Base-by-base conservation (phyloP, 64 coral and sea anemone species). In the Stylophora pistillata region DNA sequence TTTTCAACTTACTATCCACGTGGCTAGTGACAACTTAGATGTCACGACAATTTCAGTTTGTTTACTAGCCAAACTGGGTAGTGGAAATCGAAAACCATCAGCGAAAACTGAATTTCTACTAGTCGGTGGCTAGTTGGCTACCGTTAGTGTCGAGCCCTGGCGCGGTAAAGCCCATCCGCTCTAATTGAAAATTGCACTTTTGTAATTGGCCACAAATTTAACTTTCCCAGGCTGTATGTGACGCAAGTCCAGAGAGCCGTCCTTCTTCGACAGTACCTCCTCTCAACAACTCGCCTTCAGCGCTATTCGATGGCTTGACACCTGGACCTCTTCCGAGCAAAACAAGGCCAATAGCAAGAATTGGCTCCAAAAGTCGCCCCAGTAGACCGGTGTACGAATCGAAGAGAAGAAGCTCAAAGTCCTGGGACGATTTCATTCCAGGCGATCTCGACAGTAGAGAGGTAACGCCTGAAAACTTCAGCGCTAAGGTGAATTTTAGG, bases 381-480 rank as follows among this genome's bases (percentile, higher is more conserved):
- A 90, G 89, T 34, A 90, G 89, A 61, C 89, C 89, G 13, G 89
- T 90, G 25, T 79, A 74, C 33, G 70, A 69, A 84, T 66, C 60
- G 53, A 84, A 33, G 62, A 69, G 26, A 54, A 69, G 23, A 54
- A 69, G 23, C 30, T 32, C 47, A 34, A 66, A 69, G 32, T 20
- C 61, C 61, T 21, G 41, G 15, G 30, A 47, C 66, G 31, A 84
- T 69, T 84, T 84, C 13, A 84, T 84, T 13, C 80, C 80, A 0
- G 52, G 61, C 0, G 61, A 84, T 25, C 80, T 84, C 30, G 80
- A 84, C 13, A 62, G 69, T 23, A 25, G 64, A 12, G 64, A 68
- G 37, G 3, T 47, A 7, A 47, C 37, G 37, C 37, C 37, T 47
- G 37, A 47, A 47, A 47, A 47, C 37, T 78, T 20, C 41, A 11